phyloP scores from a whole-genome alignment of 2,888 invertebrate species.

The Andrena dorsata region DNA sequence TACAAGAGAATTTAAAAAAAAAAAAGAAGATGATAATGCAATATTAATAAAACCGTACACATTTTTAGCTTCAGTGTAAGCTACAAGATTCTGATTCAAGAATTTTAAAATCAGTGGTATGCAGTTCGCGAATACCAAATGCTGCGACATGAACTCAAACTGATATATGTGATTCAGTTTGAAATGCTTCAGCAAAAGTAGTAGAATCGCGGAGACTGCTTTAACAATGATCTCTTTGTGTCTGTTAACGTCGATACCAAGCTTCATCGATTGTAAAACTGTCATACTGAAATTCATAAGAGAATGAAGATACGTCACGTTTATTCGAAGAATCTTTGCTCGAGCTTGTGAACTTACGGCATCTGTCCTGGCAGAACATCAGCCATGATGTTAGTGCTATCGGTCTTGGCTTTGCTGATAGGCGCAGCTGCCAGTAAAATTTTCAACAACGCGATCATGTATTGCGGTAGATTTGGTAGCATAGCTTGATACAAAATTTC shows the following conservation, averaged over 20 bases:
- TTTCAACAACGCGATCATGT: constrained; percentile 98
- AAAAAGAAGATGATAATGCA: neutral
- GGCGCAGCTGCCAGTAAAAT: constrained; percentile 98
- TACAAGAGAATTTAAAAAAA: neutral
- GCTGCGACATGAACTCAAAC: constrained; percentile 99
- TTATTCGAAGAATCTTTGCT: neutral
- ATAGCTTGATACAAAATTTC: constrained; percentile 97
- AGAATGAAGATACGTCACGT: neutral
- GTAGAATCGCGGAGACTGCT: constrained; percentile 95
- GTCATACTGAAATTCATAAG: constrained; percentile 89
- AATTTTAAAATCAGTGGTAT: constrained; percentile 99
- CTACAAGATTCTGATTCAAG: constrained; percentile 98
- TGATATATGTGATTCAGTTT: constrained; percentile 99
- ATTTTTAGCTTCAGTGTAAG: constrained; percentile 97
- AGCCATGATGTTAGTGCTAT: constrained; percentile 99
- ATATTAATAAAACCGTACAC: constrained; percentile 85
- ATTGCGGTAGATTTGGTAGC: constrained; percentile 97
- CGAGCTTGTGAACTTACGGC: constrained; percentile 88
- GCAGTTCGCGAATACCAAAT: constrained; percentile 99
- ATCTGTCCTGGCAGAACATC: constrained; percentile 99
- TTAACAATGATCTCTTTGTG: constrained; percentile 99
- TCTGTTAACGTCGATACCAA: constrained; percentile 98
- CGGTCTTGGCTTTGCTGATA: constrained; percentile 99
- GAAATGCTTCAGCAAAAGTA: constrained; percentile 97
- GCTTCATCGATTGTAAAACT: constrained; percentile 96